phyloP scores from a whole-genome alignment of 1,140 invertebrate species.

The Megathymus violae region DNA sequence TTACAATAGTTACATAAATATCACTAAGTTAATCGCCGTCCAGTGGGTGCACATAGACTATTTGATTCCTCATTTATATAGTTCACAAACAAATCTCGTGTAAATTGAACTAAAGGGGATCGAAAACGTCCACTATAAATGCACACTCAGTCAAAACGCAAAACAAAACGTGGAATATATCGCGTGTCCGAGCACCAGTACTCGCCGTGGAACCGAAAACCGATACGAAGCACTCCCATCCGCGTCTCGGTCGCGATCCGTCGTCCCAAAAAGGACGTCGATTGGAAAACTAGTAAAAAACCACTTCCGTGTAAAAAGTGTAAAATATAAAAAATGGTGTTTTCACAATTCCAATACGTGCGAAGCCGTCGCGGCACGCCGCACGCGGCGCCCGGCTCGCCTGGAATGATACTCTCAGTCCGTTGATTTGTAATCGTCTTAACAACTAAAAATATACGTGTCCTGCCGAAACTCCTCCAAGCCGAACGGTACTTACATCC shows the following conservation, averaged over 20 bases:
- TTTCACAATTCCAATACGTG: slow-evolving; percentile 18
- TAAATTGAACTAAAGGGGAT: slow-evolving; percentile 23
- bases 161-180: slow-evolving; percentile 18
- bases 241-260: neutral
- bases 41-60: slow-evolving; percentile 23
- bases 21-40: slow-evolving; percentile 50
- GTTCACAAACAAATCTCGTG: slow-evolving; percentile 20
- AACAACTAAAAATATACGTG: slow-evolving; percentile 26
- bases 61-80: slow-evolving; percentile 8
- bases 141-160: slow-evolving; percentile 44
- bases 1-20: slow-evolving; percentile 61
- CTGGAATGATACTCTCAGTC: slow-evolving; percentile 45
- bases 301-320: slow-evolving; percentile 22
- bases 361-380: slow-evolving; percentile 30
- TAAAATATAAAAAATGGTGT: slow-evolving; percentile 42
- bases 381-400: slow-evolving; percentile 10
- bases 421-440: slow-evolving; percentile 15
- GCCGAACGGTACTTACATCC: slow-evolving; percentile 30
- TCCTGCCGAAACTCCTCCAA: slow-evolving; percentile 18
- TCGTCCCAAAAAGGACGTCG: slow-evolving; percentile 40
- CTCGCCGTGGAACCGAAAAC: slow-evolving; percentile 1
- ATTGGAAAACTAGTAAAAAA: slow-evolving; percentile 30
- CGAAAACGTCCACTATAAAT: slow-evolving; percentile 36
- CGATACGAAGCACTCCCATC: neutral
- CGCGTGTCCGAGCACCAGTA: slow-evolving; percentile 37